Evolutionary conservation across 1,140 invertebrate species (phyloP).

Genomic region (Eubasilissa regina): DNA sequence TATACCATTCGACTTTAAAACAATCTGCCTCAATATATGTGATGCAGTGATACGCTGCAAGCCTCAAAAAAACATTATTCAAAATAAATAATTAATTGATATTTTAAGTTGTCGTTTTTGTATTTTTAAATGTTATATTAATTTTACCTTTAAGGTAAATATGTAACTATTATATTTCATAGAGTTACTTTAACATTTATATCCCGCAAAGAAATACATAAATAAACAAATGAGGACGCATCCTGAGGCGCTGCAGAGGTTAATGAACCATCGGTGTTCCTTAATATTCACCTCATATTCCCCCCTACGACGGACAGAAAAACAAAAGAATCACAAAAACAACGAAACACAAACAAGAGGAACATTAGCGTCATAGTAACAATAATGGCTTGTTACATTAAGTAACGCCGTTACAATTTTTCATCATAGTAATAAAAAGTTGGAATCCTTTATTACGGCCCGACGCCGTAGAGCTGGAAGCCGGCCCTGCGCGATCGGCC

Average conservation of each 20-base stretch:
- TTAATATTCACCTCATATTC: background rate
- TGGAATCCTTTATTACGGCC: constrained; percentile 9
- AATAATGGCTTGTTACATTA: constrained; percentile 41
- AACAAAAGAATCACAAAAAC: constrained; percentile 24
- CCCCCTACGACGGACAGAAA: constrained; percentile 15
- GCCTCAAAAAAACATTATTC: too few species aligned
- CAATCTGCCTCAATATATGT: too few species aligned
- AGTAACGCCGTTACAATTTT: constrained; percentile 39
- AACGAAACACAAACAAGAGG: constrained; percentile 32
- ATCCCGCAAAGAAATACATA: too few species aligned
- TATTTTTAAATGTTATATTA: too few species aligned
- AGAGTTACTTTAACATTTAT: too few species aligned
- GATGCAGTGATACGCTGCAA: too few species aligned
- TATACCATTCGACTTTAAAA: too few species aligned
- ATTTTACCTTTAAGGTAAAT: too few species aligned
- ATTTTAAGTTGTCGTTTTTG: too few species aligned
- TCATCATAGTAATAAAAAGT: constrained; percentile 34
- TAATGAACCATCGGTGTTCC: constrained; percentile 3
- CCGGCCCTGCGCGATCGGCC: constrained; percentile 1
- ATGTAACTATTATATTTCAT: too few species aligned
- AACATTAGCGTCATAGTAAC: constrained; percentile 31
- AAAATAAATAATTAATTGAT: too few species aligned
- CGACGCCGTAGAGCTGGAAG: background rate
- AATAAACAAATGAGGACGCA: background rate
- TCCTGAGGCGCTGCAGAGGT: constrained; percentile 13